Evolutionary conservation across 2,797 vertebrate genomes (phyloP).

Genomic region (Sparidentex hasta): DNA sequence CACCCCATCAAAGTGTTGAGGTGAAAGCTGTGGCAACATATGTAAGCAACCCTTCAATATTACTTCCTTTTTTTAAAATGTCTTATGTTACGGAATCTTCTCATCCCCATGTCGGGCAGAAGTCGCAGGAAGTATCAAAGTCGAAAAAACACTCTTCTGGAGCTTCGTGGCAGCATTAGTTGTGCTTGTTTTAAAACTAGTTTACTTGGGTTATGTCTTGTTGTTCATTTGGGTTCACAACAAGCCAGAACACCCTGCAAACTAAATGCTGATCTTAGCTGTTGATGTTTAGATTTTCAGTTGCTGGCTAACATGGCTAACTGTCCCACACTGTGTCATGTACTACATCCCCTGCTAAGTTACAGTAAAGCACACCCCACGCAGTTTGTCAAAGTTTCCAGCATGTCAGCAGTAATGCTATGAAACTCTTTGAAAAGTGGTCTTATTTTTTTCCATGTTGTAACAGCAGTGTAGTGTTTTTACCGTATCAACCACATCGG

Average conservation of each 20-base stretch:
- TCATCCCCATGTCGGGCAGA: too few relatives aligned
- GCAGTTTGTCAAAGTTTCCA: slow-evolving; percentile 3
- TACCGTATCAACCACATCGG: background rate
- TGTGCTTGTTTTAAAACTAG: too few relatives aligned
- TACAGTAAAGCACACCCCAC: slow-evolving; percentile 2
- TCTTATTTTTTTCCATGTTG: background rate
- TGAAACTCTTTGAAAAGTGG: too few relatives aligned
- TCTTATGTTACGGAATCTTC: background rate
- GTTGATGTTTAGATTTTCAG: background rate
- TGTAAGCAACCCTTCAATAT: too few relatives aligned
- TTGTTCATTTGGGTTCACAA: too few relatives aligned
- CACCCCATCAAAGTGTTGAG: background rate
- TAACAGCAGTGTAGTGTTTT: background rate
- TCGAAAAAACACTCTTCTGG: too few relatives aligned
- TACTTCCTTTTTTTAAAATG: too few relatives aligned
- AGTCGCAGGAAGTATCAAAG: too few relatives aligned
- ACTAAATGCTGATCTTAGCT: too few relatives aligned
- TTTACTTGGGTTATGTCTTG: too few relatives aligned
- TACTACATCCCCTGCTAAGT: background rate
- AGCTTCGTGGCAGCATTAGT: too few relatives aligned
- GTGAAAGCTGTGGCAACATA: too few relatives aligned
- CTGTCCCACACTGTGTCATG: background rate
- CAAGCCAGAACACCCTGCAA: background rate
- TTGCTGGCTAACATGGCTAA: background rate
- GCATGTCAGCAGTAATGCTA: background rate